phyloP scores from a whole-genome alignment of 2,888 invertebrate species.

The Xanthorhoe designata region DNA sequence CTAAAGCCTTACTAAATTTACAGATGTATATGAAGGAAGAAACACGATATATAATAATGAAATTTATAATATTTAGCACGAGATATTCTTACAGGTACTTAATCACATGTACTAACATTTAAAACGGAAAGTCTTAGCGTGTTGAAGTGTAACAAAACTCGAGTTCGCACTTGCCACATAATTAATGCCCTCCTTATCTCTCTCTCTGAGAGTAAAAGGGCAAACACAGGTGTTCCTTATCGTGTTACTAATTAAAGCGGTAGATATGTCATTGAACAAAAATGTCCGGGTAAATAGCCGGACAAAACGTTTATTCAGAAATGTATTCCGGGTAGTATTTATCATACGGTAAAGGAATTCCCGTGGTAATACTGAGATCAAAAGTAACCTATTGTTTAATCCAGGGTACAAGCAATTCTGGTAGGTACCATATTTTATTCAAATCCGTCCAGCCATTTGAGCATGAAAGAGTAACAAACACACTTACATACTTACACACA shows the following conservation, averaged over 20 bases:
- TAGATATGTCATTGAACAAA: constrained; percentile 16
- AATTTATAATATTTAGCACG: too few relatives aligned
- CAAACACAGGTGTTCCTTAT: constrained; percentile 62
- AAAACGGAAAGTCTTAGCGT: constrained; percentile 41
- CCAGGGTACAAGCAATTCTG: too few relatives aligned
- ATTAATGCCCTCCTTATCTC: constrained; percentile 46
- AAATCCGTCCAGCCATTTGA: too few relatives aligned
- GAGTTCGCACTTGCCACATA: constrained; percentile 36
- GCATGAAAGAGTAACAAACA: too few relatives aligned
- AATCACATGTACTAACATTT: neutral
- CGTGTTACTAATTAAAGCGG: constrained; percentile 56
- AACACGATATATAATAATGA: too few relatives aligned
- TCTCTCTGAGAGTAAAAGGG: constrained; percentile 51
- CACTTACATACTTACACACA: too few relatives aligned
- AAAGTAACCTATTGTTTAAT: too few relatives aligned
- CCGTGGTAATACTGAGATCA: too few relatives aligned
- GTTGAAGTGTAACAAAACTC: constrained; percentile 35
- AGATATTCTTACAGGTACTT: neutral
- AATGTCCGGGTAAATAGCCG: constrained; percentile 10
- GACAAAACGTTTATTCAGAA: neutral
- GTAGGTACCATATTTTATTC: too few relatives aligned
- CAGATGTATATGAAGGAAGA: too few relatives aligned
- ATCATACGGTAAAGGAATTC: too few relatives aligned
- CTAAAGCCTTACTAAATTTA: neutral
- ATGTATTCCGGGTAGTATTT: too few relatives aligned